phyloP scores from a whole-genome alignment of 2,113 vertebrate species.

The Uria aalge region DNA sequence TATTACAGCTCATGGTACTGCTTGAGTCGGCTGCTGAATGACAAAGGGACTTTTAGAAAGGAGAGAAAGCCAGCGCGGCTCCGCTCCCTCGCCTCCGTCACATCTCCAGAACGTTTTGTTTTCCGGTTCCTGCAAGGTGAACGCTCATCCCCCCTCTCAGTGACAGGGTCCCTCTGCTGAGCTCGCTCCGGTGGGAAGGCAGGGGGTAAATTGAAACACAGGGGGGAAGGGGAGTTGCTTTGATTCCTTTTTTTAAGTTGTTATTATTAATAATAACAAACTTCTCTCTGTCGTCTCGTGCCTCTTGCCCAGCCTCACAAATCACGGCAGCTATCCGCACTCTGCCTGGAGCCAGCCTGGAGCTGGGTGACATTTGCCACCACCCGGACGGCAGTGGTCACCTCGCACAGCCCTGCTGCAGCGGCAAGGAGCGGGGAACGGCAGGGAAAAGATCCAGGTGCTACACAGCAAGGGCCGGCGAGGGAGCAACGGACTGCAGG shows the following conservation, averaged over 20 bases:
- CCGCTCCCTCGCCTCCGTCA: fast-evolving
- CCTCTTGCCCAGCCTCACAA: not conserved
- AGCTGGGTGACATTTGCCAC: not conserved
- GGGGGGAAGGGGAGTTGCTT: not conserved
- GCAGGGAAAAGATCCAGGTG: not conserved
- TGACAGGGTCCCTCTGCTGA: not conserved
- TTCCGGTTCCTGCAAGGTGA: not conserved
- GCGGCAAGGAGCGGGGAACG: not conserved
- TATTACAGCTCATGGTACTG: conserved; percentile 20
- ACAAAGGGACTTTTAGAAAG: not conserved
- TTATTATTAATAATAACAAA: not conserved
- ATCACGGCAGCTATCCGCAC: fast-evolving
- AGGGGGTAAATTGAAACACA: not conserved
- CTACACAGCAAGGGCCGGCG: not conserved
- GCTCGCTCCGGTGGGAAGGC: not conserved
- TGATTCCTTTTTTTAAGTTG: not conserved
- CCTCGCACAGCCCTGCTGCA: not conserved
- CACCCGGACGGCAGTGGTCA: fast-evolving
- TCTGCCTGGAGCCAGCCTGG: not conserved
- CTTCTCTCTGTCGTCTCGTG: not conserved
- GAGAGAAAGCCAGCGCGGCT: not conserved
- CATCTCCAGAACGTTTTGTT: not conserved
- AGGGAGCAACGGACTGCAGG: not conserved
- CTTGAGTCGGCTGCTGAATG: not conserved
- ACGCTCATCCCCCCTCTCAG: not conserved